Conservation (phyloP, 2,888 invertebrate species). For the Parnassius smintheus region DNA sequence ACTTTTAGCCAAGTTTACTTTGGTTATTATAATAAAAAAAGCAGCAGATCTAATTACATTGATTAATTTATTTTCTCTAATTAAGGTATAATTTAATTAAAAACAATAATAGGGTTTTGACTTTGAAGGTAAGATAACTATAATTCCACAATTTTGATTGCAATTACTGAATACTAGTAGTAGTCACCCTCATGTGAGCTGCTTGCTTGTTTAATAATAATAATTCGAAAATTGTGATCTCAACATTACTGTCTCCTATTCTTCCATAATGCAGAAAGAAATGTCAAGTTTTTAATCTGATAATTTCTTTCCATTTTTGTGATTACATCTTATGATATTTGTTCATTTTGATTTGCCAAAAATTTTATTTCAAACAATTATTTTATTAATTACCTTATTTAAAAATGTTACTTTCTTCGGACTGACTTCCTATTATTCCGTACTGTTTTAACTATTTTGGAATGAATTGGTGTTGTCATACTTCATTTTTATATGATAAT, state of each 20-base stretch:
- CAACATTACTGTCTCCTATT: neutral
- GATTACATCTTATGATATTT: too few relatives aligned
- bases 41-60: too few relatives aligned
- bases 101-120: too few relatives aligned
- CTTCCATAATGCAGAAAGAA: too few relatives aligned
- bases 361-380: conserved; percentile 5
- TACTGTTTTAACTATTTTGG: conserved; percentile 10
- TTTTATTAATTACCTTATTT: conserved; percentile 11
- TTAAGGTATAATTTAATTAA: too few relatives aligned
- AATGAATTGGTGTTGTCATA: conserved; percentile 15
- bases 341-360: neutral
- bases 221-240: neutral
- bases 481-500: conserved; percentile 29
- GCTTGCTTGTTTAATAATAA: too few relatives aligned
- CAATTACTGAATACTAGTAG: neutral
- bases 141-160: neutral
- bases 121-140: neutral
- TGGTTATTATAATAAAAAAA: too few relatives aligned
- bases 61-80: too few relatives aligned
- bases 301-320: too few relatives aligned
- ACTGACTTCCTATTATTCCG: conserved; percentile 1
- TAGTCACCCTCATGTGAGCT: too few relatives aligned
- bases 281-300: too few relatives aligned
- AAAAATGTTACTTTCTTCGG: neutral
- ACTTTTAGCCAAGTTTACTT: too few relatives aligned